A percentile compares a stretch with the other conserved stretches of the same genome.
Conservation (phyloP, 1,140 invertebrate species). For the Temnothorax longispinosus region DNA sequence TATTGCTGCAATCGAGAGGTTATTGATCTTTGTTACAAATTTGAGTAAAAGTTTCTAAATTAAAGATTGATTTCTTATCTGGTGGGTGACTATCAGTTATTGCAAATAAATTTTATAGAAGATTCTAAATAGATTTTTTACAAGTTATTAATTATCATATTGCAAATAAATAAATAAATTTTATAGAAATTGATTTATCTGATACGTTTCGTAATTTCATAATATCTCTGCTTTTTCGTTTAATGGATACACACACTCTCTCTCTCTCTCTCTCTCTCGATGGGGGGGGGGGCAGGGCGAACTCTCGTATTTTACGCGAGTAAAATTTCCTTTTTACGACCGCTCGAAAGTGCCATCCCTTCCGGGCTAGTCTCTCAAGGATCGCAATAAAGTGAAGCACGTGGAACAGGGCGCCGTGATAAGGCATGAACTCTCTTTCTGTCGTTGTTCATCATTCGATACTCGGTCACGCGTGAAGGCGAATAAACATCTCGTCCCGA, state of each 20-base stretch:
- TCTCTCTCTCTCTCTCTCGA: background rate
- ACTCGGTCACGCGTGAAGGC: conserved; percentile 60
- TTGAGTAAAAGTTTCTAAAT: background rate
- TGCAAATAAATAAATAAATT: background rate
- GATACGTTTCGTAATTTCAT: background rate
- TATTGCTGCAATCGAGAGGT: background rate
- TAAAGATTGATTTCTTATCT: background rate
- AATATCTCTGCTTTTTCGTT: background rate
- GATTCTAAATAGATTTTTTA: background rate
- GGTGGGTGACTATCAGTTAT: too few relatives aligned
- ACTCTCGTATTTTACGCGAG: conserved; percentile 42
- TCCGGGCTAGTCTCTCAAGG: conserved; percentile 42
- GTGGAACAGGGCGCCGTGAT: conserved; percentile 27
- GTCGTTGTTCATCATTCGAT: conserved; percentile 59
- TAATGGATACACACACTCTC: background rate
- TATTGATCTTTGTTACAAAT: background rate
- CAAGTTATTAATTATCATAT: background rate
- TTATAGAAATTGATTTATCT: background rate
- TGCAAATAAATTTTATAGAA: too few relatives aligned
- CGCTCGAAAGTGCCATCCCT: conserved; percentile 52
- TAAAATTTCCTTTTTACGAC: conserved; percentile 53
- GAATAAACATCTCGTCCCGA: conserved; percentile 61
- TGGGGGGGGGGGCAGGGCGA: background rate
- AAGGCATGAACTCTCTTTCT: conserved; percentile 43
- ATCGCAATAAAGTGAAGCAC: conserved; percentile 52